Evolutionary conservation across 2,888 invertebrate genomes (phyloP).

Genomic region (Agonopterix heracliana): DNA sequence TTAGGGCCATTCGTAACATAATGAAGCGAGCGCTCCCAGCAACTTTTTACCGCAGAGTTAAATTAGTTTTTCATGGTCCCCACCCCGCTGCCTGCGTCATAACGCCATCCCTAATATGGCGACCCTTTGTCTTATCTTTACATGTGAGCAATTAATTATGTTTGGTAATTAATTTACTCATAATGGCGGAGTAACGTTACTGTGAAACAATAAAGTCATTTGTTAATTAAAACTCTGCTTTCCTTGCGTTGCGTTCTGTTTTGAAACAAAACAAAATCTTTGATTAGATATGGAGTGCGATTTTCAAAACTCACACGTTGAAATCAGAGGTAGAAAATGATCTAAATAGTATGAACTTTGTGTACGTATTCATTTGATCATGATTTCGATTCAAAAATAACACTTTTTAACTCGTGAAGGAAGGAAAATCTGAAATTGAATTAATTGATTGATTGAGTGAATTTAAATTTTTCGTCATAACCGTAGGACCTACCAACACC

Average conservation of each 20-base stretch:
- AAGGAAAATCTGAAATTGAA: too few relatives aligned
- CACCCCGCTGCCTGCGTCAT: slow-evolving; percentile 33
- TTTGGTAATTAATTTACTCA: slow-evolving; percentile 55
- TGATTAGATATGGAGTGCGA: too few relatives aligned
- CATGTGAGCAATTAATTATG: slow-evolving; percentile 58
- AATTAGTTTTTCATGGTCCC: slow-evolving; percentile 54
- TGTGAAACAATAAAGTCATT: slow-evolving; percentile 44
- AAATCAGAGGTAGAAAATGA: too few relatives aligned
- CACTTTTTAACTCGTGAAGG: too few relatives aligned
- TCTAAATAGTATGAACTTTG: too few relatives aligned
- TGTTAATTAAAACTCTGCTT: slow-evolving; percentile 41
- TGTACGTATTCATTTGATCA: too few relatives aligned
- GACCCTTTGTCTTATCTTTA: slow-evolving; percentile 45
- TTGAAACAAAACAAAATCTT: too few relatives aligned
- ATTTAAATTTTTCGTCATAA: too few relatives aligned
- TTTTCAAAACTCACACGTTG: too few relatives aligned
- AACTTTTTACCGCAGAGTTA: slow-evolving; percentile 41
- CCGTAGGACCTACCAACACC: too few relatives aligned
- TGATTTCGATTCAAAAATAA: too few relatives aligned
- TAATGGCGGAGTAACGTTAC: slow-evolving; percentile 39
- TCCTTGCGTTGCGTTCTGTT: not conserved
- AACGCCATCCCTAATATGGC: slow-evolving; percentile 34
- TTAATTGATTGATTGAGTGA: too few relatives aligned
- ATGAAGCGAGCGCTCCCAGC: slow-evolving; percentile 23
- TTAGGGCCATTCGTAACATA: slow-evolving; percentile 31